Percentiles rank a stretch among this genome's conserved stretches.
Evolutionary conservation across 2,797 vertebrate species (phyloP).

Genomic region (Enteromius thamalakanensis): DNA sequence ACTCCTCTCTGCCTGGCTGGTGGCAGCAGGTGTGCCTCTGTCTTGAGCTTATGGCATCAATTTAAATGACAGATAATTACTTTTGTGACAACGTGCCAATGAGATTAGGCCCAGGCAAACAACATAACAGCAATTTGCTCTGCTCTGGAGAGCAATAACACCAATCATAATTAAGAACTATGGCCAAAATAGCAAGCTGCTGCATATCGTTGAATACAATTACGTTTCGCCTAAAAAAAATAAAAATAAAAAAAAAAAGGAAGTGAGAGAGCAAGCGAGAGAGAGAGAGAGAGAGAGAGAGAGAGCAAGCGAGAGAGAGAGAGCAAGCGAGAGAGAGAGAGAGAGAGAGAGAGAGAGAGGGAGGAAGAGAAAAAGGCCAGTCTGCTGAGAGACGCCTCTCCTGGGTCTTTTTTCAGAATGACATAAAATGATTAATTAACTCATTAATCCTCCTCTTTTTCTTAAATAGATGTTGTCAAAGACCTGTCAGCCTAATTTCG

Average conservation of each 20-base stretch:
- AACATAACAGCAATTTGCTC: constrained; percentile 95
- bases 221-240: constrained; percentile 71
- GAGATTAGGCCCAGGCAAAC: constrained; percentile 94
- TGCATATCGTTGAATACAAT: constrained; percentile 83
- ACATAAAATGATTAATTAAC: constrained; percentile 62
- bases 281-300: no score
- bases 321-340: not conserved
- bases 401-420: constrained; percentile 52
- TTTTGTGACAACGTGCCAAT: constrained; percentile 96
- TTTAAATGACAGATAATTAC: constrained; percentile 95
- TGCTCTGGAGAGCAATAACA: constrained; percentile 92
- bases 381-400: constrained; percentile 33
- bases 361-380: constrained; percentile 12
- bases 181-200: constrained; percentile 88
- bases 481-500: constrained; percentile 59
- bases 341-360: not conserved
- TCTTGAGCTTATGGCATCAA: constrained; percentile 91
- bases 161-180: constrained; percentile 94
- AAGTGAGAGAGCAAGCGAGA: not conserved
- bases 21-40: constrained; percentile 86
- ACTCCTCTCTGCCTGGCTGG: constrained; percentile 54
- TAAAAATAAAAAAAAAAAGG: not conserved
- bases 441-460: constrained; percentile 59
- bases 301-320: no score
- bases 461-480: constrained; percentile 65